Percentiles rank a stretch among this genome's conserved stretches.
Evolutionary conservation across 1,140 invertebrate genomes (phyloP).

Genomic region (Drosophila kikkawai): DNA sequence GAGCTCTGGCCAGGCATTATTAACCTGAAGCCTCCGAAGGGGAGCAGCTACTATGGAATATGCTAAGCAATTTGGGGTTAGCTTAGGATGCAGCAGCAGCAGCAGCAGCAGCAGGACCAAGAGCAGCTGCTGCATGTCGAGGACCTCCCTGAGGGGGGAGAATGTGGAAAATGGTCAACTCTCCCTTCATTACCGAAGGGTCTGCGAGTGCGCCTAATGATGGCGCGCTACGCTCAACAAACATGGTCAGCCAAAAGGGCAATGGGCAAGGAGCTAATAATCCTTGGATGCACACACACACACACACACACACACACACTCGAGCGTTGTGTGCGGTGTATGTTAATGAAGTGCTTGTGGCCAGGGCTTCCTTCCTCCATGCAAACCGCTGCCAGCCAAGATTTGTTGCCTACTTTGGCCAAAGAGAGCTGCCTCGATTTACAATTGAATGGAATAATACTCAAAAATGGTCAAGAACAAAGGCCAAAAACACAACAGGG

Average conservation of each 20-base stretch:
- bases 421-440: conserved; percentile 35
- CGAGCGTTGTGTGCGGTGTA: conserved; percentile 8
- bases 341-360: conserved; percentile 68
- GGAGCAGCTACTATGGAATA: conserved; percentile 7
- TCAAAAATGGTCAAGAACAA: conserved; percentile 17
- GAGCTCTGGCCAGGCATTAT: conserved; percentile 9
- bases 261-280: conserved; percentile 45
- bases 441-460: conserved; percentile 57
- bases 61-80: conserved; percentile 48
- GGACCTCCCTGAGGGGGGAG: neutral
- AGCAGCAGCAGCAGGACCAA: neutral
- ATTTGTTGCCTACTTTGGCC: conserved; percentile 39
- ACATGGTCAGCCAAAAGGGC: conserved; percentile 38
- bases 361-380: conserved; percentile 4
- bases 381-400: conserved; percentile 7
- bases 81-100: neutral
- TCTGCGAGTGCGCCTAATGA: conserved; percentile 38
- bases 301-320: conserved; percentile 26
- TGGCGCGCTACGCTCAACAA: conserved; percentile 27
- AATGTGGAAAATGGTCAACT: neutral
- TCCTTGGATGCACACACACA: conserved; percentile 40
- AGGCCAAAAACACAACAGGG: too few relatives aligned
- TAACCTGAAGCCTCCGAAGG: conserved; percentile 19
- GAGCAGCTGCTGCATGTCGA: conserved; percentile 14
- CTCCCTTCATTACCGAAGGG: conserved; percentile 30